Conservation (phyloP, 2,888 invertebrate species). For the Julus scandinavius region DNA sequence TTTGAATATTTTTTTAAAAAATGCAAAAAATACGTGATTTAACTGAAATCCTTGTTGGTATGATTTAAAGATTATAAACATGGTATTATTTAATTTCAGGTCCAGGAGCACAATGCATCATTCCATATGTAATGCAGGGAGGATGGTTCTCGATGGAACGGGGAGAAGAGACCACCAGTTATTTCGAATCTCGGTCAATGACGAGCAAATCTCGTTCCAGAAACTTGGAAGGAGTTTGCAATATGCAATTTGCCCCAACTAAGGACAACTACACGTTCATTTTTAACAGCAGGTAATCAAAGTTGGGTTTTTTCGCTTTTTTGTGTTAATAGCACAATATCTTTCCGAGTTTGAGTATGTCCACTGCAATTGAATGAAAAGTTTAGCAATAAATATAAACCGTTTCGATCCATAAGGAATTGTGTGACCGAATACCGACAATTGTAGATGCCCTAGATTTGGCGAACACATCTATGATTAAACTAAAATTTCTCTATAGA, state of each 20-base stretch:
- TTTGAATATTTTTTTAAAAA: too few species aligned
- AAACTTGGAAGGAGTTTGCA: constrained; percentile 77
- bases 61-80: too few species aligned
- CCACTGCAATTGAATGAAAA: neutral
- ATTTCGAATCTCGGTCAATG: constrained; percentile 65
- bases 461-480: too few species aligned
- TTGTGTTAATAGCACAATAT: too few species aligned
- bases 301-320: too few species aligned
- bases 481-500: neutral
- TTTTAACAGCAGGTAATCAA: constrained; percentile 70
- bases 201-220: constrained; percentile 82
- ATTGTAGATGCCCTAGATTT: too few species aligned
- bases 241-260: constrained; percentile 19
- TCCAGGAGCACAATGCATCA: constrained; percentile 70
- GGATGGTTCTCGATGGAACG: constrained; percentile 93
- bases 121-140: constrained; percentile 82
- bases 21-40: too few species aligned
- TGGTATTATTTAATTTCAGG: constrained; percentile 4
- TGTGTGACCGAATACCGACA: neutral
- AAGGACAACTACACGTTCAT: constrained; percentile 82
- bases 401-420: neutral
- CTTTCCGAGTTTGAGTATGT: too few species aligned
- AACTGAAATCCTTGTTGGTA: too few species aligned
- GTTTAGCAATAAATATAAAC: neutral
- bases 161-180: constrained; percentile 81